These are phyloP conservation scores for Empidonax alnorum DNA, from an alignment of 2,113 vertebrate species.

Conservation along the genomic window DNA sequence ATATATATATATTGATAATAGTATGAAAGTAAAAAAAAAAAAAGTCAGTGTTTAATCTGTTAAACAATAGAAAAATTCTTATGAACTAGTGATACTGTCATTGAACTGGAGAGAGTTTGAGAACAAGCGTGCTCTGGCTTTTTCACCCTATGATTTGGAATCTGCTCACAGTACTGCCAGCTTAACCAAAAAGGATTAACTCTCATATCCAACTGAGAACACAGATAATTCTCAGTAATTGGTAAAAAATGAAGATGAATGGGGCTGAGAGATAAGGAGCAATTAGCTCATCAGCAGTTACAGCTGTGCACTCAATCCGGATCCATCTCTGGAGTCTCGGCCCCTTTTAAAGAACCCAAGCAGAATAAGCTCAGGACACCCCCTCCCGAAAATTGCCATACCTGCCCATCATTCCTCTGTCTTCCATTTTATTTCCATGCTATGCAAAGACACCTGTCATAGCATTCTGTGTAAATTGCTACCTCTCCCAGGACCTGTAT, in stretches of 20 bases:
- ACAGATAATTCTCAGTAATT: slow-evolving; percentile 99
- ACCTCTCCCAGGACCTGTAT: slow-evolving; percentile 76
- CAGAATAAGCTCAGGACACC: slow-evolving; percentile 88
- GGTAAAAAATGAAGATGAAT: slow-evolving; percentile 99
- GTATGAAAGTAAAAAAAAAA: neutral
- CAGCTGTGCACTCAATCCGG: slow-evolving; percentile 99
- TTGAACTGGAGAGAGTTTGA: slow-evolving; percentile 84
- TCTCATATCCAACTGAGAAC: slow-evolving; percentile 99
- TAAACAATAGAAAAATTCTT: slow-evolving; percentile 74
- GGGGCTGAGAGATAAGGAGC: slow-evolving; percentile 99
- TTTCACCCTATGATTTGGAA: slow-evolving; percentile 92
- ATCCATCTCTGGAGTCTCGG: slow-evolving; percentile 95
- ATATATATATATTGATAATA: slow-evolving; percentile 2
- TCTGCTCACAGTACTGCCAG: slow-evolving; percentile 98
- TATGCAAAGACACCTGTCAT: slow-evolving; percentile 89
- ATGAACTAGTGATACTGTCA: slow-evolving; percentile 79
- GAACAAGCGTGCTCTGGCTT: slow-evolving; percentile 87
- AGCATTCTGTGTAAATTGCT: slow-evolving; percentile 77
- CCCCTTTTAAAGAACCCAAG: slow-evolving; percentile 89
- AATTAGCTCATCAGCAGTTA: slow-evolving; percentile 99
- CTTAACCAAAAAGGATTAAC: slow-evolving; percentile 99
- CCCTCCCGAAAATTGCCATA: slow-evolving; percentile 76
- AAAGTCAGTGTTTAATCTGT: slow-evolving; percentile 51
- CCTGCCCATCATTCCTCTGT: slow-evolving; percentile 84
- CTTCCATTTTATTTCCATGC: slow-evolving; percentile 79